phyloP scores from a whole-genome alignment of 2,888 invertebrate genomes.

The Psylliodes chrysocephalus region DNA sequence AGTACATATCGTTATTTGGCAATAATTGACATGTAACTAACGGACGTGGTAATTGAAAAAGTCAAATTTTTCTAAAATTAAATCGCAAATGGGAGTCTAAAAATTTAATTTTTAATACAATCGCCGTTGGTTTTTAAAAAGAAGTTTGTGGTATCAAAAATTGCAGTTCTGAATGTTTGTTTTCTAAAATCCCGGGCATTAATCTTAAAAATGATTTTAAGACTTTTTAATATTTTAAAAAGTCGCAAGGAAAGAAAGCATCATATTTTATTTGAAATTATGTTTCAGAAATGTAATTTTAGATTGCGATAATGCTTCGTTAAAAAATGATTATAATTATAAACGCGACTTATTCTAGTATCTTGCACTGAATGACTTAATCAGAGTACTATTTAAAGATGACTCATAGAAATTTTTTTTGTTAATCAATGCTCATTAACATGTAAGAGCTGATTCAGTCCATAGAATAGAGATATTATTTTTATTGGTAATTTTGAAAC shows the following conservation, averaged over 20 bases:
- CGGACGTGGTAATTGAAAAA: too few species aligned
- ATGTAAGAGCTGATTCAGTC: slow-evolving; percentile 23
- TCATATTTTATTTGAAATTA: too few species aligned
- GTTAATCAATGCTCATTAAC: slow-evolving; percentile 8
- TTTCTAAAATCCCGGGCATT: too few species aligned
- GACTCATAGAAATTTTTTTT: background rate
- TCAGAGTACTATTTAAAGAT: background rate
- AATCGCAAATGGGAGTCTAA: background rate
- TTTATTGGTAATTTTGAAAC: background rate
- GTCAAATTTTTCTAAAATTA: too few species aligned
- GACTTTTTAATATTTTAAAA: too few species aligned
- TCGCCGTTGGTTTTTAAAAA: background rate
- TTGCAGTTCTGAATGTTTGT: too few species aligned
- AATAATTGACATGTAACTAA: background rate
- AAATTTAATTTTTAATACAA: background rate
- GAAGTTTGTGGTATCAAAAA: too few species aligned
- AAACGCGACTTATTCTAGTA: slow-evolving; percentile 15
- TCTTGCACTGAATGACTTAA: slow-evolving; percentile 19
- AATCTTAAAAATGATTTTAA: too few species aligned
- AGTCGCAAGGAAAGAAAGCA: too few species aligned
- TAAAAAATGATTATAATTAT: background rate
- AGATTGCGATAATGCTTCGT: background rate
- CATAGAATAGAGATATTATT: slow-evolving; percentile 19
- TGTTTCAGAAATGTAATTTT: slow-evolving; percentile 2
- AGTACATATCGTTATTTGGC: slow-evolving; percentile 1